phyloP scores from a whole-genome alignment of 2,888 invertebrate genomes.

The Byasa hedistus region DNA sequence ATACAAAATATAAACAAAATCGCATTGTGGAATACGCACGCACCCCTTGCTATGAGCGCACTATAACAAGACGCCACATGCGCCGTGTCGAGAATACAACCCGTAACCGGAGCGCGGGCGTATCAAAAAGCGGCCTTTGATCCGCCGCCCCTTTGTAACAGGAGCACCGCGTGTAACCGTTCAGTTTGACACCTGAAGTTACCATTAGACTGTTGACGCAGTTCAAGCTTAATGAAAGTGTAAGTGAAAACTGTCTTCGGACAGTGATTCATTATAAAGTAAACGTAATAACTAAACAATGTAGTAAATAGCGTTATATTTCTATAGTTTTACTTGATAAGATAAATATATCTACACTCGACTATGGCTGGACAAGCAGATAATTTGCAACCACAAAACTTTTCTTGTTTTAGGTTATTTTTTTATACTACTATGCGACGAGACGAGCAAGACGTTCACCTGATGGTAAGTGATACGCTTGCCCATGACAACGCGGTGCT shows the following conservation, averaged over 20 bases:
- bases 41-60: conserved; percentile 26
- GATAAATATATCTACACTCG: too few relatives aligned
- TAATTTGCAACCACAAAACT: too few relatives aligned
- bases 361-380: too few relatives aligned
- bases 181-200: conserved; percentile 46
- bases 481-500: too few relatives aligned
- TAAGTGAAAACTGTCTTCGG: conserved; percentile 12
- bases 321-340: too few relatives aligned
- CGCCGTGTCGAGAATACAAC: conserved; percentile 34
- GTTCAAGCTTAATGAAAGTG: conserved; percentile 28
- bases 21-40: not conserved
- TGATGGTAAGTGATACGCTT: too few relatives aligned
- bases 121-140: conserved; percentile 40
- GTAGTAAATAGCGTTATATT: too few relatives aligned
- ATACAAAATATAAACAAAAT: not conserved
- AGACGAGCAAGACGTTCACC: too few relatives aligned
- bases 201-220: conserved; percentile 46
- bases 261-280: not conserved
- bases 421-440: too few relatives aligned
- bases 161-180: conserved; percentile 42
- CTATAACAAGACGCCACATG: conserved; percentile 39
- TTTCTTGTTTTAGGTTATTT: too few relatives aligned
- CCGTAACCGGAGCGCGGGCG: conserved; percentile 33
- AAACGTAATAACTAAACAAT: too few relatives aligned
- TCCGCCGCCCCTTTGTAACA: conserved; percentile 43